Evolutionary conservation across 2,888 invertebrate species (phyloP).

Genomic region (Machimus rusticus): DNA sequence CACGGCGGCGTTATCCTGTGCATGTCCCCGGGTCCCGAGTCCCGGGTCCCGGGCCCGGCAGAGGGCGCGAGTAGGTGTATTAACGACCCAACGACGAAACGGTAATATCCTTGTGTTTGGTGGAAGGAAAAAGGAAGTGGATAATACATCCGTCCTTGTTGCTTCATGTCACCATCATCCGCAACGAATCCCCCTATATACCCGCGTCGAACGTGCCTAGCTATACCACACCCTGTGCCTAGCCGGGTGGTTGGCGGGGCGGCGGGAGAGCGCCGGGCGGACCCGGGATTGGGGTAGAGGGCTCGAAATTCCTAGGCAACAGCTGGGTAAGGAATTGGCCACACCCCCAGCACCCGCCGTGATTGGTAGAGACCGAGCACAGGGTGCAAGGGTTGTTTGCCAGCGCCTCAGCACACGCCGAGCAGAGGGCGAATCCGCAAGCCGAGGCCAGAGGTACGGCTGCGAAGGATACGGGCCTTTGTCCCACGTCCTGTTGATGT

Average conservation of each 20-base stretch:
- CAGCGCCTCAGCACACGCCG: conserved; percentile 19
- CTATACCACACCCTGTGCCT: conserved; percentile 44
- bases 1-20: not conserved
- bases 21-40: conserved; percentile 33
- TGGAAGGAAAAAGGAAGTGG: conserved; percentile 66
- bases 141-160: conserved; percentile 65
- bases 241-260: not conserved
- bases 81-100: conserved; percentile 59
- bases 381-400: conserved; percentile 29
- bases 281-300: conserved; percentile 9
- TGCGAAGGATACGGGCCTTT: conserved; percentile 26
- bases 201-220: conserved; percentile 6
- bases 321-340: conserved; percentile 39
- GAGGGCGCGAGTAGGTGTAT: conserved; percentile 47
- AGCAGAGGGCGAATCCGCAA: conserved; percentile 15
- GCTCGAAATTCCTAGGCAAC: conserved; percentile 45
- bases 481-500: conserved; percentile 33
- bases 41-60: conserved; percentile 20
- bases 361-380: conserved; percentile 40
- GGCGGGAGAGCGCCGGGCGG: not conserved
- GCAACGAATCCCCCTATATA: conserved; percentile 22
- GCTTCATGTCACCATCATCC: conserved; percentile 62
- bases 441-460: conserved; percentile 18
- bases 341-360: conserved; percentile 37
- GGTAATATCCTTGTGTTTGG: conserved; percentile 65